Base-by-base conservation (phyloP, 2,888 invertebrate species). In the Nephrotoma guestfalica region DNA sequence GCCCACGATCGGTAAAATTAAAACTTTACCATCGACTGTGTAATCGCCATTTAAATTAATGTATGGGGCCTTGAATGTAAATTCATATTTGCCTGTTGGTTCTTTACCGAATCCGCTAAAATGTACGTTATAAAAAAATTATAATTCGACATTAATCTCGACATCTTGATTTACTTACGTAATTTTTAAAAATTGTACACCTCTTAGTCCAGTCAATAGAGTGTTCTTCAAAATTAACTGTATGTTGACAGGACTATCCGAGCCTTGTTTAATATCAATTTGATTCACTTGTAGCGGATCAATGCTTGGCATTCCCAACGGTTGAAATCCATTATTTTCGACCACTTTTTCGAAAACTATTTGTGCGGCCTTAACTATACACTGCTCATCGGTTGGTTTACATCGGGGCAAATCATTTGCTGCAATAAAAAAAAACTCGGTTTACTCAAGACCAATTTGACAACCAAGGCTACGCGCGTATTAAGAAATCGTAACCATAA, bases 1-100 rank as follows among this genome's bases (percentile, higher is more conserved):
- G n/a, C 90, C 90, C 30, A 88, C 87, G 83, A 90, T 89, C 30
- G 90, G 89, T 18, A 90, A 87, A n/a, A 90, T 87, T 41, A 90
- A 88, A 11, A 90, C 88, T 86, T 88, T 89, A 11, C 90, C 90
- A 84, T 88, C 83, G 47, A 88, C 86, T 57, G 71, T 87, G 42
- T 88, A 88, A 11, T 87, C 87, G 0, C 87, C 86, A 11, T 85
- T 13, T 13, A 88, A 86, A n/a, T 30, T 43, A 3, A 88, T 7
- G 9, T 41, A 71, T 4, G 88, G 87, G 57, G 86, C 57, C 9
- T 83, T 51, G 2, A 86, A 18, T 9, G 6, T 9, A 2, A 87
- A 6, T 51, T 83, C 86, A 86, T 86, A 87, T 83, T 87, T 86
- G 51, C 86, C 86, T 7, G 18, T 41, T 5, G 86, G 86, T 84